Percentiles rank a stretch among this genome's conserved stretches.
Evolutionary conservation across 1,140 invertebrate species (phyloP).

Genomic region (Eueides isabella): DNA sequence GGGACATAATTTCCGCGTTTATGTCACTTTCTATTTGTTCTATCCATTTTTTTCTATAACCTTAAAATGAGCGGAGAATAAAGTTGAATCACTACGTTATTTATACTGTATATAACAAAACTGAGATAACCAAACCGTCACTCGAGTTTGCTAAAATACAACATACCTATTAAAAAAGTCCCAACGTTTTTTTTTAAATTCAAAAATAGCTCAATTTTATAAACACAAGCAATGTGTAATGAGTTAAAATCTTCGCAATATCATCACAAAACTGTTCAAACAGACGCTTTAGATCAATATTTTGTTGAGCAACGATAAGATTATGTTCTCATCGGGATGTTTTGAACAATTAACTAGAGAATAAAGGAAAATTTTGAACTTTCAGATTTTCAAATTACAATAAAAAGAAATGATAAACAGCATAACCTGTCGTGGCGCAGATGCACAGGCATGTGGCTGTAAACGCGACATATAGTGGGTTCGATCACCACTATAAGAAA

Average conservation of each 20-base stretch:
- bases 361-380: not conserved
- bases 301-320: slow-evolving; percentile 36
- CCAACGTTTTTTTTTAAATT: not conserved
- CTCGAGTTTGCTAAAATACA: no score
- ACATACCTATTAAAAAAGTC: not conserved
- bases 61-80: no score
- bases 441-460: no score
- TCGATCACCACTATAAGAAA: no score
- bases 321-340: slow-evolving; percentile 25
- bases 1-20: no score
- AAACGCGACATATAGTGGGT: no score
- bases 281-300: slow-evolving; percentile 49
- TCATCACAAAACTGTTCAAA: slow-evolving; percentile 39
- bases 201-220: not conserved
- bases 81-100: no score
- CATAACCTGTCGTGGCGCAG: no score
- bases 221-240: not conserved
- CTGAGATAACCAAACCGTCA: no score
- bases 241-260: slow-evolving; percentile 1
- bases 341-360: slow-evolving; percentile 13
- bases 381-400: not conserved
- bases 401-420: not conserved
- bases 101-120: no score
- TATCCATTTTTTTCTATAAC: no score
- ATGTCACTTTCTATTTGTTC: no score